Percentiles rank a stretch among this genome's conserved stretches.
Evolutionary conservation across 2,113 vertebrate species (phyloP).

Genomic region (Galbula dea): DNA sequence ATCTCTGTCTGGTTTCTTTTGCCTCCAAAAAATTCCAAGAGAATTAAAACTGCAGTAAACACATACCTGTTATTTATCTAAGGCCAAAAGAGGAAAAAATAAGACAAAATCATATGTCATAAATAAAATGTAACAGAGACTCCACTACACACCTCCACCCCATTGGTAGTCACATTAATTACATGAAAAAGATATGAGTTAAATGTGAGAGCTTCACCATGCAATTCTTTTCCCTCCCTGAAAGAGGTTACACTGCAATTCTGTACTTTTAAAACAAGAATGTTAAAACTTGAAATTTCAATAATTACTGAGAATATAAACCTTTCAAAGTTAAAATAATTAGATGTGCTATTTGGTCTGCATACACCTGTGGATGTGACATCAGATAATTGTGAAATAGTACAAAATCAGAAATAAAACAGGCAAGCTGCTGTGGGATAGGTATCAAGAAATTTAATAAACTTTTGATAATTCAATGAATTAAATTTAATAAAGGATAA

Average conservation of each 20-base stretch:
- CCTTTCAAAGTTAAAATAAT: not conserved
- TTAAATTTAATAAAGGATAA: not conserved
- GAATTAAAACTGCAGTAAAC: not conserved
- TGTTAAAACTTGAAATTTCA: not conserved
- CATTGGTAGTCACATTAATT: not conserved
- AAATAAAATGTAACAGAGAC: not conserved
- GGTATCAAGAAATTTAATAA: not conserved
- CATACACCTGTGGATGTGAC: not conserved
- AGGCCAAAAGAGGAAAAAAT: not conserved
- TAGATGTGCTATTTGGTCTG: not conserved
- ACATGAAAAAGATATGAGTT: not conserved
- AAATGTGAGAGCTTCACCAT: not conserved
- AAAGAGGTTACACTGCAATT: not conserved
- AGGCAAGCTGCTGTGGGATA: not conserved
- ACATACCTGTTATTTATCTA: not conserved
- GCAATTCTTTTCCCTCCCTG: not conserved
- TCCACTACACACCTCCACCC: not conserved
- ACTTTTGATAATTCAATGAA: not conserved
- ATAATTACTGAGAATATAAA: not conserved
- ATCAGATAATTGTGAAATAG: not conserved
- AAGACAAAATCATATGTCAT: not conserved
- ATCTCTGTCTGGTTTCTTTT: not conserved
- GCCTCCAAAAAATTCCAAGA: not conserved
- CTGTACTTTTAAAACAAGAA: not conserved
- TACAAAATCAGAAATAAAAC: not conserved